Conservation (phyloP, 1,140 invertebrate genomes). For the Brachionus paranguensis region DNA sequence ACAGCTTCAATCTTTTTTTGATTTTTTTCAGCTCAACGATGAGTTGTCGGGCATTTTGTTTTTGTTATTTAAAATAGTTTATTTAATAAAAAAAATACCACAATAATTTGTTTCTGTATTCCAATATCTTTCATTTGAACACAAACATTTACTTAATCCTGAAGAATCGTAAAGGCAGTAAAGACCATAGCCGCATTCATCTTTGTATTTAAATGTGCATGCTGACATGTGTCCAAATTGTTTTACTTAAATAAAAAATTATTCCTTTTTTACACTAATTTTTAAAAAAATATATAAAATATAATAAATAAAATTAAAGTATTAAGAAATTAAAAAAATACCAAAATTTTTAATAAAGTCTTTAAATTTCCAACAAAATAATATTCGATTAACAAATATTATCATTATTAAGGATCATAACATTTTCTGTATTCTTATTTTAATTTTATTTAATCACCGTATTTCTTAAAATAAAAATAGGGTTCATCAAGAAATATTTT, state of each 20-base stretch:
- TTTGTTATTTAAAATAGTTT: neutral
- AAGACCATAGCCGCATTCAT: neutral
- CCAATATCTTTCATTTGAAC: neutral
- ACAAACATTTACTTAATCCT: neutral
- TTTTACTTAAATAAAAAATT: neutral
- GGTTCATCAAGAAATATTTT: too few species aligned
- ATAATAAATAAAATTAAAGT: too few species aligned
- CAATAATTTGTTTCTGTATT: neutral
- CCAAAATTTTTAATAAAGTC: too few species aligned
- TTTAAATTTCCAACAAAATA: too few species aligned
- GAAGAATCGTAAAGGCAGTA: neutral
- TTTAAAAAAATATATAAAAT: neutral
- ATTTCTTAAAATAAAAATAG: too few species aligned
- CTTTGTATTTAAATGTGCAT: neutral
- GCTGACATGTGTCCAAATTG: neutral
- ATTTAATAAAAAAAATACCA: neutral
- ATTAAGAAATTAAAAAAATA: too few species aligned
- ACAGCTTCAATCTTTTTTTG: too few species aligned
- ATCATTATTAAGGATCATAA: too few species aligned
- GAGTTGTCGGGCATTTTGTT: neutral
- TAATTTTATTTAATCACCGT: too few species aligned
- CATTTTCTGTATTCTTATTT: too few species aligned
- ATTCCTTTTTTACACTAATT: neutral
- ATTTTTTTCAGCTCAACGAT: too few species aligned
- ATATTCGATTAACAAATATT: too few species aligned